Conservation (phyloP, 2,113 vertebrate genomes). For the Corythoichthys intestinalis region DNA sequence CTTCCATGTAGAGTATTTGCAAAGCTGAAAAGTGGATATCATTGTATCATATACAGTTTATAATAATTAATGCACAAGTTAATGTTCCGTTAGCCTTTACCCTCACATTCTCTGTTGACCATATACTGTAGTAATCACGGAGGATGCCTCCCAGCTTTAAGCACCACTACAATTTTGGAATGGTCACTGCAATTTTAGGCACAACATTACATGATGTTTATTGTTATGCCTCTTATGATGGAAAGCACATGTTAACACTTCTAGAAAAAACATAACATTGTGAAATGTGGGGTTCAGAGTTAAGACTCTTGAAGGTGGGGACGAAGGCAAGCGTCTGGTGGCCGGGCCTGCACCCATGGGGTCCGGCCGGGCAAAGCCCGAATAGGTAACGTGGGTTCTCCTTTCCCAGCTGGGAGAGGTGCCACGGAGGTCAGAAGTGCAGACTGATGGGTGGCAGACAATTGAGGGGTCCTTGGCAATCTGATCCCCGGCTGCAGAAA, state of each 20-base stretch:
- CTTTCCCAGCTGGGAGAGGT: no score
- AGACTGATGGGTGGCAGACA: no score
- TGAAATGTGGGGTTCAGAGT: neutral
- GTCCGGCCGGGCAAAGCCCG: no score
- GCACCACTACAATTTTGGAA: neutral
- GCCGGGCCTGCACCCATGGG: no score
- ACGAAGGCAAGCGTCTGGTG: no score
- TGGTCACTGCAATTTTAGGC: constrained; percentile 1
- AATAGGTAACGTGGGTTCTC: no score
- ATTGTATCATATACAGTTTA: no score
- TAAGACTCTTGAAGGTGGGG: neutral
- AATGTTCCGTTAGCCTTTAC: neutral
- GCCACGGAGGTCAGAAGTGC: no score
- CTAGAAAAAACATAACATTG: neutral
- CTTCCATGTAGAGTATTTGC: no score
- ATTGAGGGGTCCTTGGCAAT: no score
- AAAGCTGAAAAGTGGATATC: no score
- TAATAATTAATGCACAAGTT: neutral
- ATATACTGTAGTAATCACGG: neutral
- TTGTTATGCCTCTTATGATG: constrained; percentile 1
- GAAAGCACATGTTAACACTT: constrained; percentile 11
- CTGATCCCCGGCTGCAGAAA: no score
- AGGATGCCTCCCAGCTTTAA: neutral
- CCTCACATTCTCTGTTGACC: neutral
- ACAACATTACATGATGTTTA: constrained; percentile 14